Conservation (phyloP, 2,797 vertebrate genomes). For the Phoeniculus purpureus region DNA sequence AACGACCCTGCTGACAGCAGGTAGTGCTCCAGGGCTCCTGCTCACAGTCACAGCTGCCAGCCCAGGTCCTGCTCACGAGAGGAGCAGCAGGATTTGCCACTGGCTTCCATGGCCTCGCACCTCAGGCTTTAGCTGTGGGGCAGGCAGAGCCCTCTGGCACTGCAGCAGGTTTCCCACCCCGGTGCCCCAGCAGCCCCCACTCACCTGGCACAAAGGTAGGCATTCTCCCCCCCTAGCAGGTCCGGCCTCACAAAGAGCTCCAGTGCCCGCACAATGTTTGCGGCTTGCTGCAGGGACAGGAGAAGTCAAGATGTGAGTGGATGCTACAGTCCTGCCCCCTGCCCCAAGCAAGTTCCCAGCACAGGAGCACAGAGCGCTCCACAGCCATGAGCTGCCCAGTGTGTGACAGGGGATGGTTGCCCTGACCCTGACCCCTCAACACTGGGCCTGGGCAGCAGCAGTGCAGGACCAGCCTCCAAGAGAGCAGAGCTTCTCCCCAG, state of each 20-base stretch:
- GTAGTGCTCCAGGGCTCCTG: not conserved
- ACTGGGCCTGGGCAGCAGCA: not conserved
- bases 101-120: not conserved
- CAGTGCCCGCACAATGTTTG: slow-evolving; percentile 89
- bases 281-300: slow-evolving; percentile 82
- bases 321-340: fast-evolving
- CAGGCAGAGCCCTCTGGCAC: fast-evolving
- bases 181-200: not conserved
- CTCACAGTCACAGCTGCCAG: fast-evolving
- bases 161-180: not conserved
- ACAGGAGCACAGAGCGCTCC: too few relatives aligned
- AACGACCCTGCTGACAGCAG: not conserved
- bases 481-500: not conserved
- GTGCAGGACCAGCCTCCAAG: fast-evolving
- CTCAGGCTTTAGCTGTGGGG: fast-evolving
- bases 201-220: slow-evolving; percentile 95
- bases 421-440: not conserved
- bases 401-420: fast-evolving
- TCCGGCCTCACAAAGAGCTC: slow-evolving; percentile 94
- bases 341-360: too few relatives aligned
- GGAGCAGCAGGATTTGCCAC: not conserved
- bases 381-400: fast-evolving
- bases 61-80: not conserved
- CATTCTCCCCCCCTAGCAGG: slow-evolving; percentile 91
- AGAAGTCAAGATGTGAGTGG: not conserved